Percentiles rank a stretch among this genome's conserved stretches.
phyloP scores from a whole-genome alignment of 2,888 invertebrate species.

The Branchinecta sandiegonensis region DNA sequence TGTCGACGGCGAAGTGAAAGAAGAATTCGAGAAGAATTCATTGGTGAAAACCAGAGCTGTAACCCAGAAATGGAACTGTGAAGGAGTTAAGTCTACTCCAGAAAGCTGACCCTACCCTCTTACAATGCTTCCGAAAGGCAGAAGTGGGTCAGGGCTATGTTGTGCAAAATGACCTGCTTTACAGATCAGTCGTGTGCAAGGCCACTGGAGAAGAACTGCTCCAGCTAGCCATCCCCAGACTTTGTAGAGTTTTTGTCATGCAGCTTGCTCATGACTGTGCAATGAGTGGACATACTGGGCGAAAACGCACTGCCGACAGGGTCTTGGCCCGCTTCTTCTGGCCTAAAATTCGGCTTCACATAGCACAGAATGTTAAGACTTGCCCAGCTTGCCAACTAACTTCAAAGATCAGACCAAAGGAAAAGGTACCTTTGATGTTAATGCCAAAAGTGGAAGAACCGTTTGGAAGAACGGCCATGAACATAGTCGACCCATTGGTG shows the following conservation, averaged over 20 bases:
- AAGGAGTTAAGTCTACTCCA: no score
- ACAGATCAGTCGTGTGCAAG: no score
- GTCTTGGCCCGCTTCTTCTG: background rate
- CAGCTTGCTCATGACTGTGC: background rate
- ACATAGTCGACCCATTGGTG: constrained; percentile 19
- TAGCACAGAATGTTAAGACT: background rate
- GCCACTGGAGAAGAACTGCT: background rate
- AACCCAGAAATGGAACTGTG: no score
- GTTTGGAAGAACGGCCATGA: background rate
- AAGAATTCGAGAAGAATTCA: no score
- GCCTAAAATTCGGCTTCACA: background rate
- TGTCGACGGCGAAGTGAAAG: no score
- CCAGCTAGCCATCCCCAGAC: background rate
- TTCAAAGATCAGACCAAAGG: background rate
- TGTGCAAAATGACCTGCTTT: no score
- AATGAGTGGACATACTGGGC: constrained; percentile 2
- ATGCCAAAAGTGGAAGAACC: background rate
- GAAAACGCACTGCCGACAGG: background rate
- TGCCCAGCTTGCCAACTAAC: background rate
- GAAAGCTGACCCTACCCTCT: no score
- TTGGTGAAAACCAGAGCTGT: no score
- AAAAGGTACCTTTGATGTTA: constrained; percentile 2
- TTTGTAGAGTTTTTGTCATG: background rate
- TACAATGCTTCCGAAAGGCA: no score
- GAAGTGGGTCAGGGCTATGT: no score